These are phyloP conservation scores for Limnodromus scolopaceus DNA, from an alignment of 2,797 vertebrate species.

Conservation along the genomic window DNA sequence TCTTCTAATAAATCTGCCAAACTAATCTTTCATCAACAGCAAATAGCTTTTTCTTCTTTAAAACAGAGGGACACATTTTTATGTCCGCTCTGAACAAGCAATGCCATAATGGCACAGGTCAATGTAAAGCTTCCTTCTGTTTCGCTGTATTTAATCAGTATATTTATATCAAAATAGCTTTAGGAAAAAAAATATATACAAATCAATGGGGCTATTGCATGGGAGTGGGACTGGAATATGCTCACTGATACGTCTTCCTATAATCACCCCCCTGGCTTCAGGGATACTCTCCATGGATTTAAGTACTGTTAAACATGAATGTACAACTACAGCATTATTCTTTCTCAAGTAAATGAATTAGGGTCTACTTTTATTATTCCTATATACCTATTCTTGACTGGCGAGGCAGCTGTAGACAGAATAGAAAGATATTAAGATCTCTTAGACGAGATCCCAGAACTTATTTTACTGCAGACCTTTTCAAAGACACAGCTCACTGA, in stretches of 20 bases:
- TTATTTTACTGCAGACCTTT: constrained; percentile 4
- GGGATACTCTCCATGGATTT: not conserved
- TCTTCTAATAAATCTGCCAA: not conserved
- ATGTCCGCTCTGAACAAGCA: not conserved
- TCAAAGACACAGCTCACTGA: not conserved
- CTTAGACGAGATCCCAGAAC: not conserved
- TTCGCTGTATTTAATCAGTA: not conserved
- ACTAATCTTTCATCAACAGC: not conserved
- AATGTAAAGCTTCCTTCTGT: not conserved
- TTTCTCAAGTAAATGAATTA: not conserved
- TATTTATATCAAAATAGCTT: not conserved
- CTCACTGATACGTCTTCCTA: not conserved
- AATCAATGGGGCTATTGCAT: not conserved
- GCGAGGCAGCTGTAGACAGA: not conserved
- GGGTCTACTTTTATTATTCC: not conserved
- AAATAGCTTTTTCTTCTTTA: not conserved
- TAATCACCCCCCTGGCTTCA: not conserved
- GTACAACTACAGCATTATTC: not conserved
- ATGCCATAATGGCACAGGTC: not conserved
- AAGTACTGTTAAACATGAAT: not conserved
- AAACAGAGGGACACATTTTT: not conserved
- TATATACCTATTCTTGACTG: not conserved
- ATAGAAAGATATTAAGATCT: not conserved
- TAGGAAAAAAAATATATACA: not conserved
- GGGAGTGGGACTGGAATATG: not conserved